Base-by-base conservation (phyloP, 2,888 invertebrate species). In the Clistopyga incitator region DNA sequence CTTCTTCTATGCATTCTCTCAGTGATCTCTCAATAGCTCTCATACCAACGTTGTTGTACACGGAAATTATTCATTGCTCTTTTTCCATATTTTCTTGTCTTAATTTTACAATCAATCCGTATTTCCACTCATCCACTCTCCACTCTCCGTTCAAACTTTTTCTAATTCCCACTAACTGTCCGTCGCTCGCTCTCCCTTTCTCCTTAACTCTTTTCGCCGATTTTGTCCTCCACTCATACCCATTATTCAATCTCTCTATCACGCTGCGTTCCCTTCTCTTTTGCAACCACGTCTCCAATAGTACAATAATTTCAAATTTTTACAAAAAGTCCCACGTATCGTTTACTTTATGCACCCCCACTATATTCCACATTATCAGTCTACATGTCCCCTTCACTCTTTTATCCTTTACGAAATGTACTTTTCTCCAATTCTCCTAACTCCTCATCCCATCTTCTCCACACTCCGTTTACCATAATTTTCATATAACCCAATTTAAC, bases 1-100 rank as follows among this genome's bases (percentile, higher is more conserved):
- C 74, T 2, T 64, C 50, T 13, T 64, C 61, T 6, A 64, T 10
- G 3, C 29, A 20, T 18, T 8, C 4, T 50, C 50, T 34, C 15
- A 74, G 13, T 8, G 45, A 13, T 3, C 10, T 18, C 13, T 74
- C 61, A 11, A 64, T 18, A 8, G 1, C 13, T 34, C 15, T 1
- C 0, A 74, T 20, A 2, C 61, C 61, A 18, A 18, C 34, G 20
- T 64, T 74, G 34, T 74, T 74, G 13, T 72, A 72, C n/a, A 56
- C 59, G 3, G 54, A 10, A 34, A 72, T 56, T 3, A 72, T 47
- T 47, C 59, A 72, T 15, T 50, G 25, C 8, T 54, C 52, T 50
- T 68, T 68, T n/a, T 52, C 68, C 0, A 4, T 20, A 11, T 18
- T 18, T 34, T 34, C 29, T 0, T 4, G 15, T 20, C 20, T 54